Conservation (phyloP, 2,113 vertebrate species). For the Cacatua alba region DNA sequence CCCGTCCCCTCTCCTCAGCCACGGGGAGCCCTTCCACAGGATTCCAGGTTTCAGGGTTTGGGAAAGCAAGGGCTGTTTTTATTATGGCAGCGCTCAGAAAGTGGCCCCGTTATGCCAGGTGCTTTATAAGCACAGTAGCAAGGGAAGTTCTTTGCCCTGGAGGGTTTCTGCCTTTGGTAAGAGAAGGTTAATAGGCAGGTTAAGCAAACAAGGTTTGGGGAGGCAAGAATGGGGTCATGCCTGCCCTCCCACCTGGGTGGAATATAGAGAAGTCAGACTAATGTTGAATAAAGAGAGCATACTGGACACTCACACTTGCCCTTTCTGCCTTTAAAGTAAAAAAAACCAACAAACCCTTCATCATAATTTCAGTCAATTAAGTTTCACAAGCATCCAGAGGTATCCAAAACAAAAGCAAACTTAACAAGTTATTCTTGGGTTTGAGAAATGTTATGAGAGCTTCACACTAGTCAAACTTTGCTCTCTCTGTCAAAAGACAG, state of each 20-base stretch:
- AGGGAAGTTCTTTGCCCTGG: slow-evolving; percentile 3
- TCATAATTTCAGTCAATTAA: slow-evolving; percentile 5
- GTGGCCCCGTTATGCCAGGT: background rate
- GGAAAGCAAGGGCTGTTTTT: background rate
- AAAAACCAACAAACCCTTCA: background rate
- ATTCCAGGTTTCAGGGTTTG: background rate
- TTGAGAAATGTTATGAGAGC: slow-evolving; percentile 21
- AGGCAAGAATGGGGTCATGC: background rate
- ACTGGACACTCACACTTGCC: background rate
- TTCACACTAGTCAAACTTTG: background rate
- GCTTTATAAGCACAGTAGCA: slow-evolving; percentile 43
- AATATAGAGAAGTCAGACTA: background rate
- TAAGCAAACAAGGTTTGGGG: slow-evolving; percentile 4
- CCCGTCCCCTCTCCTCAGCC: no score
- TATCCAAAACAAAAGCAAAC: slow-evolving; percentile 61
- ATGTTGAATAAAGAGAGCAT: background rate
- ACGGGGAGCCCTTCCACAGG: background rate
- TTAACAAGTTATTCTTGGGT: slow-evolving; percentile 59
- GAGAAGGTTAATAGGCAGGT: slow-evolving; percentile 48
- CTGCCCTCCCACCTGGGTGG: background rate
- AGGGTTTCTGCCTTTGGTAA: slow-evolving; percentile 22
- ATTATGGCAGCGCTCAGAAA: background rate
- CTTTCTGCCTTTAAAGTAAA: background rate
- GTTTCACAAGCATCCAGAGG: slow-evolving; percentile 35
- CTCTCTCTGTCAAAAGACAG: background rate